Evolutionary conservation across 2,888 invertebrate species (phyloP).

Genomic region (Eretmocerus hayati): DNA sequence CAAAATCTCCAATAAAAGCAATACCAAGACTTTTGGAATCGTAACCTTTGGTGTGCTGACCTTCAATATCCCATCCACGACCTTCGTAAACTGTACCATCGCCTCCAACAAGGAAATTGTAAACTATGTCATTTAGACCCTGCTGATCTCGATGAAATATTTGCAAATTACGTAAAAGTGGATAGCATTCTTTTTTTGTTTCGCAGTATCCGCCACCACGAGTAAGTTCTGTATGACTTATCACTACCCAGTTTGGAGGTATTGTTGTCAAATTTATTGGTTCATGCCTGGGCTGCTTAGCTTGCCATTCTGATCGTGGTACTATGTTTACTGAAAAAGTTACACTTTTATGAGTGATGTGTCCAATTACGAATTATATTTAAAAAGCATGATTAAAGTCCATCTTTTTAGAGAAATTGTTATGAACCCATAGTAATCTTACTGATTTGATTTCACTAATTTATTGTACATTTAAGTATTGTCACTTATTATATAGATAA

Average conservation of each 20-base stretch:
- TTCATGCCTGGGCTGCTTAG: background rate
- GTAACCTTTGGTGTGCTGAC: slow-evolving; percentile 63
- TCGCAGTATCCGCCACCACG: background rate
- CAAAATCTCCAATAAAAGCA: slow-evolving; percentile 67
- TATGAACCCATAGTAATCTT: too few species aligned
- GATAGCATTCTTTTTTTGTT: background rate
- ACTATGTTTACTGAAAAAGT: too few species aligned
- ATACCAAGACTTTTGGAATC: slow-evolving; percentile 65
- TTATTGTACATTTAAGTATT: too few species aligned
- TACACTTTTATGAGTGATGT: too few species aligned
- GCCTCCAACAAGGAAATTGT: slow-evolving; percentile 73
- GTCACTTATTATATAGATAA: too few species aligned
- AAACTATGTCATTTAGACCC: slow-evolving; percentile 35
- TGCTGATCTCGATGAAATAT: background rate
- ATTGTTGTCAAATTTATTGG: background rate
- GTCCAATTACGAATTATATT: too few species aligned
- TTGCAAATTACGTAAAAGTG: background rate
- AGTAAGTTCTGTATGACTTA: background rate
- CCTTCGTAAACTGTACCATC: slow-evolving; percentile 69
- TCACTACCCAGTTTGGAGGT: background rate
- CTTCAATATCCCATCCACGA: slow-evolving; percentile 65
- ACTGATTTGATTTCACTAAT: too few species aligned
- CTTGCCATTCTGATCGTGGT: background rate
- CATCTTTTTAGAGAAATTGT: too few species aligned
- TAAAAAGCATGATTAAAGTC: too few species aligned